Evolutionary conservation across 1,140 invertebrate genomes (phyloP).

Genomic region (Phymorhynchus buccinoides): DNA sequence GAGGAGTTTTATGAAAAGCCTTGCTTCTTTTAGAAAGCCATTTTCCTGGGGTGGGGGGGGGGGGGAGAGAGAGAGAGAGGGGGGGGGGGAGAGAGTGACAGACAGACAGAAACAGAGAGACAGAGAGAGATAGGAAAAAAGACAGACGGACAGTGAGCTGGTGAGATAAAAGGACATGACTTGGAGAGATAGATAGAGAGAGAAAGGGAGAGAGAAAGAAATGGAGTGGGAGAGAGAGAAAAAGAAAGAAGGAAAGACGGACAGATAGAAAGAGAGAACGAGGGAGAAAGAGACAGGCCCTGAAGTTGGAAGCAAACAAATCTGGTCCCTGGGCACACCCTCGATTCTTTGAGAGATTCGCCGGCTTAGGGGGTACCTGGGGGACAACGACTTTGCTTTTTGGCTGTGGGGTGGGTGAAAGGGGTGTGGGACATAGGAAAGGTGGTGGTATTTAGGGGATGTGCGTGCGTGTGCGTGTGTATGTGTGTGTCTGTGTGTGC

Average conservation of each 20-base stretch:
- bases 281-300: not conserved
- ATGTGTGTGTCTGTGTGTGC: not conserved
- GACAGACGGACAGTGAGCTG: not conserved
- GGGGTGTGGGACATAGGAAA: not conserved
- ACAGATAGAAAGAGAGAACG: not conserved
- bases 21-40: not conserved
- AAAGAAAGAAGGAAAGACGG: not conserved
- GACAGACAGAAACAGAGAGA: not conserved
- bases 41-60: not conserved
- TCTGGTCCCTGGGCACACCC: not conserved
- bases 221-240: not conserved
- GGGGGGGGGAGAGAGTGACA: not conserved
- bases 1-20: no score
- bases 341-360: not conserved
- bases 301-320: not conserved
- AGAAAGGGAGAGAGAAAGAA: not conserved
- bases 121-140: not conserved
- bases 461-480: not conserved
- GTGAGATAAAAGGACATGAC: not conserved
- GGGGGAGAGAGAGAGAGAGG: conserved; percentile 15
- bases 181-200: not conserved
- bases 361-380: no score
- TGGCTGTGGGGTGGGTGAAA: not conserved
- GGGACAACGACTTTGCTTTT: no score
- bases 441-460: not conserved